A percentile compares a stretch with the other conserved stretches of the same genome.
These are phyloP conservation scores for Maniola hyperantus DNA, from an alignment of 2,888 invertebrate genomes.

Conservation along the genomic window DNA sequence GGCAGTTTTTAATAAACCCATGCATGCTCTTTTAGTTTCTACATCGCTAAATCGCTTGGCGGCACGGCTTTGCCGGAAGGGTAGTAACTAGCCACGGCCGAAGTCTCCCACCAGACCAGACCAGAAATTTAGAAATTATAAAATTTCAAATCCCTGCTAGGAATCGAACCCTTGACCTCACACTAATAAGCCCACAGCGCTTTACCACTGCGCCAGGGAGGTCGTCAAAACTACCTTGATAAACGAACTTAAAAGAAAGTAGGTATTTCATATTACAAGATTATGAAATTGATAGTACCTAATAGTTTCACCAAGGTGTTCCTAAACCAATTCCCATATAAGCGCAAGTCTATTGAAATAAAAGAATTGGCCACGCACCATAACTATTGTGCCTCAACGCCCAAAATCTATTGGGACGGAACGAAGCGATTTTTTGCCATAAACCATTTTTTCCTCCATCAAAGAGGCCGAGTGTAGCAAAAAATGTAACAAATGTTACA, in stretches of 20 bases:
- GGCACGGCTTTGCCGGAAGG: no score
- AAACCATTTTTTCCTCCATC: constrained; percentile 35
- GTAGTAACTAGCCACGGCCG: no score
- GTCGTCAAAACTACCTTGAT: constrained; percentile 6
- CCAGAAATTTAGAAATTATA: no score
- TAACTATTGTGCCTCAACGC: constrained; percentile 48
- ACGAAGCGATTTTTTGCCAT: constrained; percentile 42
- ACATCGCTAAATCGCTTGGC: no score
- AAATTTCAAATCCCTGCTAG: no score
- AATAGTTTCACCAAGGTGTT: not conserved
- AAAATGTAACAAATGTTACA: constrained; percentile 28
- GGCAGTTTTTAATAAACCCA: no score
- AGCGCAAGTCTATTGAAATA: constrained; percentile 31
- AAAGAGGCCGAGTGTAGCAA: constrained; percentile 42
- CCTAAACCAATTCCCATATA: constrained; percentile 7
- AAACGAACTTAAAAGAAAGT: not conserved
- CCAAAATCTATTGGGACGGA: constrained; percentile 41
- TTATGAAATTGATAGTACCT: not conserved
- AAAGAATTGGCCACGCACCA: constrained; percentile 52
- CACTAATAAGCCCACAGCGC: no score
- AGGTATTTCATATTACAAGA: constrained; percentile 1
- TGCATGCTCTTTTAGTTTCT: no score
- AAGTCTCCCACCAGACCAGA: no score
- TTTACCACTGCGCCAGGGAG: no score
- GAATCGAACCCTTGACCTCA: no score